Evolutionary conservation across 2,113 vertebrate genomes (phyloP), one percentile per base, ranked within the genome.

Genomic region (Myotis davidii): DNA sequence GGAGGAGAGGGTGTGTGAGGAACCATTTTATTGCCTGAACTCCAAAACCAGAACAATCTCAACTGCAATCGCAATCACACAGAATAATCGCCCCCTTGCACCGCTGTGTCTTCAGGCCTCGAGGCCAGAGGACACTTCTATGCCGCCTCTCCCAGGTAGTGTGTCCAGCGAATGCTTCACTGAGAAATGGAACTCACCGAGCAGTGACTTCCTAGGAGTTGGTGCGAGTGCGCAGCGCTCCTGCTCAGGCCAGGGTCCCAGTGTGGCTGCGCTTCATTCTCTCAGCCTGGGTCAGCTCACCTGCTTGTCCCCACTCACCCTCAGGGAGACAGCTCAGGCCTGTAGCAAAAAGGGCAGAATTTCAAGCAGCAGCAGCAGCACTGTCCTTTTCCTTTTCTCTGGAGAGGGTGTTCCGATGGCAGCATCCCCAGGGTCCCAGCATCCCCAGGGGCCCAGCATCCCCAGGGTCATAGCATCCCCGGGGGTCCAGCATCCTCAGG

Each of bases 31-130:
- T 74, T 32, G 79, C 59, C 48, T 21, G 25, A 69, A 34, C 83
- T n/a, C 4, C 3, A 32, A 52, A 65, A 48, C 20, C 20, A 25
- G 16, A 32, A 23, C 21, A 3, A 4, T 0, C 1, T 0, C 0
- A 27, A 0, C 14, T 1, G 3, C 27, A 6, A 39, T 27, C 7
- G 18, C 2, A 10, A 21, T 9, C 17, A 3, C 1, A 25, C 59
- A 7, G 48, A 34, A 5, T 21, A 3, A 3, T 3, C n/a, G 37
- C 9, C 5, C 2, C 83, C 13, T 52, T 2, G 23, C 34, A 2
- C 5, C 1, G 39, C 54, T 39, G n/a, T 4, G n/a, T 61, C 48
- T 37, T 34, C 45, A 32, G 70, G 34, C 5, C 6, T 39, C 6
- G 59, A 59, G 39, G 25, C 12, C 45, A 29, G 90, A 72, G 34